Conservation (phyloP, 2,888 invertebrate species). For the Temnothorax ravouxi region DNA sequence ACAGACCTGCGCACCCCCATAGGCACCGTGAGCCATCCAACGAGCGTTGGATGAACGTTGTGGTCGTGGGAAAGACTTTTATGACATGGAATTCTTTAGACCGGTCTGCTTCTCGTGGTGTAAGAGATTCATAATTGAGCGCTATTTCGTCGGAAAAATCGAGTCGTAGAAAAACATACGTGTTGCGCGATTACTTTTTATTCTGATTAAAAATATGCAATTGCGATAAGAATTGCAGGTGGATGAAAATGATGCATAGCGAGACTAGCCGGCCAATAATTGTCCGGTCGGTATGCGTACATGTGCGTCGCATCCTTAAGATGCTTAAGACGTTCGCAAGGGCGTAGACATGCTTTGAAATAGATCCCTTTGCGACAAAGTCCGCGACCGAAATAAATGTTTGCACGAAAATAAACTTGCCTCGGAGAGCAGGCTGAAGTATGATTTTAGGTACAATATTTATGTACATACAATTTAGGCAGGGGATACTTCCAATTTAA, state of each 20-base stretch:
- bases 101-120: background rate
- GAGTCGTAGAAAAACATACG: background rate
- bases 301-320: conserved; percentile 79
- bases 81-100: conserved; percentile 73
- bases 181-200: background rate
- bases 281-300: conserved; percentile 66
- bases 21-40: conserved; percentile 75
- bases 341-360: conserved; percentile 71
- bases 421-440: background rate
- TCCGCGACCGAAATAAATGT: conserved; percentile 37
- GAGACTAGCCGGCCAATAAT: conserved; percentile 72
- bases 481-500: background rate
- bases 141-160: background rate
- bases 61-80: conserved; percentile 81
- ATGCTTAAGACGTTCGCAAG: conserved; percentile 68
- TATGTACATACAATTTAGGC: background rate
- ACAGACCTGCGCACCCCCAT: conserved; percentile 79
- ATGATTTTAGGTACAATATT: conserved; percentile 23
- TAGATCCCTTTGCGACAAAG: conserved; percentile 48
- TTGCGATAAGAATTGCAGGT: background rate
- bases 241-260: background rate
- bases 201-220: background rate
- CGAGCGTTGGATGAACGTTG: conserved; percentile 76
- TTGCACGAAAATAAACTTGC: conserved; percentile 29
- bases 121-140: background rate